Percentiles rank a stretch among this genome's conserved stretches.
phyloP scores from a whole-genome alignment of 2,888 invertebrate species.

The Ganaspis brasiliensis region DNA sequence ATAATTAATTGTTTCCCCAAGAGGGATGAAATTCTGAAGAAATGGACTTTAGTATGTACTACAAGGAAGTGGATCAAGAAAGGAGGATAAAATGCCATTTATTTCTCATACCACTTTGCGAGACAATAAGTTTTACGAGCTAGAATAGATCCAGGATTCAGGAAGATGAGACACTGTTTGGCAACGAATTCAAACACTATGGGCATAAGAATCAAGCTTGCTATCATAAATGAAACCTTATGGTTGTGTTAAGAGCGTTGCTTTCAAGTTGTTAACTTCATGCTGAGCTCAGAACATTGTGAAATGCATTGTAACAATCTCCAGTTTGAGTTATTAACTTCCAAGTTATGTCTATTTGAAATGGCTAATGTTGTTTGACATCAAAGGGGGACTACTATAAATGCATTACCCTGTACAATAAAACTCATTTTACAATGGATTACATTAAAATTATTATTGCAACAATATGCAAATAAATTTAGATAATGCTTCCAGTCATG shows the following conservation, averaged over 20 bases:
- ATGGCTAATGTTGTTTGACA: conserved; percentile 13
- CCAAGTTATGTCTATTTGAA: conserved; percentile 1
- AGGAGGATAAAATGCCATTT: neutral
- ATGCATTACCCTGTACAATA: conserved; percentile 10
- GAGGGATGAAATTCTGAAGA: too few relatives aligned
- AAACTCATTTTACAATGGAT: neutral
- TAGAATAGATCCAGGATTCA: conserved; percentile 2
- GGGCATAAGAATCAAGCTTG: conserved; percentile 3
- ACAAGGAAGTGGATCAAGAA: neutral
- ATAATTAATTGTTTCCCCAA: too few relatives aligned
- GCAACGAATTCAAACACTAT: neutral
- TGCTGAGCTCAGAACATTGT: neutral
- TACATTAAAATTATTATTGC: neutral
- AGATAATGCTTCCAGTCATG: too few relatives aligned
- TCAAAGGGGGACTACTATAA: neutral
- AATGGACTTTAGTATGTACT: too few relatives aligned
- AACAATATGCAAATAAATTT: neutral
- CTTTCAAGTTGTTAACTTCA: conserved; percentile 11
- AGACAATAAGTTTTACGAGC: neutral
- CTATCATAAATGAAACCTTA: conserved; percentile 1
- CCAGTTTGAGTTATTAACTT: conserved; percentile 13
- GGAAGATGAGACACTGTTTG: conserved; percentile 19
- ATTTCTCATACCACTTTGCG: neutral
- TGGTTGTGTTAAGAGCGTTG: neutral
- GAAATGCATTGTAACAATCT: conserved; percentile 28